These are phyloP conservation scores for Elmis aenea DNA, from an alignment of 2,888 invertebrate genomes.

Conservation along the genomic window DNA sequence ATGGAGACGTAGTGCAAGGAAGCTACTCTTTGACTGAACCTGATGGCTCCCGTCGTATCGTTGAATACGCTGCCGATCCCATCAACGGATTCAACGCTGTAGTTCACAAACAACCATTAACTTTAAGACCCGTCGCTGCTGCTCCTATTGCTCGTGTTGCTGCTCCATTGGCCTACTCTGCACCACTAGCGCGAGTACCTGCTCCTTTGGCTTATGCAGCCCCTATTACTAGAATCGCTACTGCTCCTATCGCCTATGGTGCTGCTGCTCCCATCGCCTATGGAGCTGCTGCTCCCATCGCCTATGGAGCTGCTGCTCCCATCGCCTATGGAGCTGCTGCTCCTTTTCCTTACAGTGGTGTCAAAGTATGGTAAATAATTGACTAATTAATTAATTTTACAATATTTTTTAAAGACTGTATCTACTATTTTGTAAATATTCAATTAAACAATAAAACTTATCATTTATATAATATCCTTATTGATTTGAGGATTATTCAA, in stretches of 20 bases:
- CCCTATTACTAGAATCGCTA: constrained; percentile 9
- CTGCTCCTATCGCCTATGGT: constrained; percentile 8
- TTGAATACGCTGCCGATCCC: constrained; percentile 56
- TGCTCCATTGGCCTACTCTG: constrained; percentile 30
- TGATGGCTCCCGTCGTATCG: constrained; percentile 53
- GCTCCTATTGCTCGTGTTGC: constrained; percentile 12
- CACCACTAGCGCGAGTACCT: constrained; percentile 35
- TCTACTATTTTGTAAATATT: too few relatives aligned
- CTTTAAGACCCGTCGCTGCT: constrained; percentile 38
- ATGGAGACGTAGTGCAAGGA: constrained; percentile 54
- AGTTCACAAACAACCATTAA: constrained; percentile 50
- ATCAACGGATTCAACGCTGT: constrained; percentile 57
- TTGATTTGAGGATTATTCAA: too few relatives aligned
- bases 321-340: constrained; percentile 16
- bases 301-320: constrained; percentile 18
- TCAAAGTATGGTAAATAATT: background rate
- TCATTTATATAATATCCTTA: too few relatives aligned
- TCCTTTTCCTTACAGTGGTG: constrained; percentile 3
- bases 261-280: constrained; percentile 17
- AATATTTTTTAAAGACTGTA: too few relatives aligned
- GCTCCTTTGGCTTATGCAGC: constrained; percentile 28
- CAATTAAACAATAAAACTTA: too few relatives aligned
- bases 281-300: constrained; percentile 16
- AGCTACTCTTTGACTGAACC: constrained; percentile 53
- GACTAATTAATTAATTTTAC: background rate